Evolutionary conservation across 2,797 vertebrate species (phyloP).

Genomic region (Coendou prehensilis): DNA sequence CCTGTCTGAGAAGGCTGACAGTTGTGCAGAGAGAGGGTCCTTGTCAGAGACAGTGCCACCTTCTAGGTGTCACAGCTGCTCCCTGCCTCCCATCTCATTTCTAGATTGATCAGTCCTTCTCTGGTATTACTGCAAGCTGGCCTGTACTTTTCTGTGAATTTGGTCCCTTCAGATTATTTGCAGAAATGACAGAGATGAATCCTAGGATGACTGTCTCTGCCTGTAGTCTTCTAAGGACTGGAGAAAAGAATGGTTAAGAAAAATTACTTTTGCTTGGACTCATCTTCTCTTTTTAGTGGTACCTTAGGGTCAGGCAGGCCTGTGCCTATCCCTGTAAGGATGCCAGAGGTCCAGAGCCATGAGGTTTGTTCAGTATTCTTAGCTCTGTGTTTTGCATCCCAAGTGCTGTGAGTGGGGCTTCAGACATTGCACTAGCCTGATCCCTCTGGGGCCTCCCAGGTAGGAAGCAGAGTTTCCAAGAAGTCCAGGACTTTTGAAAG

Average conservation of each 20-base stretch:
- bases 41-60: not conserved
- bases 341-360: not conserved
- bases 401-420: not conserved
- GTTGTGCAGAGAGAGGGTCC: not conserved
- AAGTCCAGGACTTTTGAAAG: slow-evolving; percentile 39
- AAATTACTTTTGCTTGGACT: not conserved
- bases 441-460: not conserved
- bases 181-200: not conserved
- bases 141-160: not conserved
- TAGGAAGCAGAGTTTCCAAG: slow-evolving; percentile 36
- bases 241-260: not conserved
- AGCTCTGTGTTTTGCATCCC: not conserved
- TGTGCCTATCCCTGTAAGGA: not conserved
- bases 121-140: not conserved
- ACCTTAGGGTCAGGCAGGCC: not conserved
- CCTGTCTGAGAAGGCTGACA: not conserved
- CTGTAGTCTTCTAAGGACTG: not conserved
- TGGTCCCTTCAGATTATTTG: not conserved
- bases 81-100: not conserved
- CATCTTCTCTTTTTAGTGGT: not conserved
- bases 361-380: not conserved
- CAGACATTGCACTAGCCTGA: not conserved
- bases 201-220: not conserved
- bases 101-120: not conserved
- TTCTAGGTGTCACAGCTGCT: not conserved